Evolutionary conservation across 2,888 invertebrate genomes (phyloP).

Genomic region (Bugulina stolonifera): DNA sequence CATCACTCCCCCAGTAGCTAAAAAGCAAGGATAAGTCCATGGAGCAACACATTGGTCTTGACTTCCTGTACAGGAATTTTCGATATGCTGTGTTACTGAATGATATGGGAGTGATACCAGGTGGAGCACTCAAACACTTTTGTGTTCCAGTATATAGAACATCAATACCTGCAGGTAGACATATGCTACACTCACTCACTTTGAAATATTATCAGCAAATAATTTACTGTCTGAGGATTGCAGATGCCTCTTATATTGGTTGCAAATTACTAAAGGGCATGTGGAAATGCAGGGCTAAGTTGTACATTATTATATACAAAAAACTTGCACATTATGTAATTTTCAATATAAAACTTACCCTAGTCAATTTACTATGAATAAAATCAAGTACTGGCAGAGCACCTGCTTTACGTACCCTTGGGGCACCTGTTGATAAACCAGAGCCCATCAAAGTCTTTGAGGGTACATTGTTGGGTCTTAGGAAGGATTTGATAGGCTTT

Average conservation of each 20-base stretch:
- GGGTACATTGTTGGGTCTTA: too few species aligned
- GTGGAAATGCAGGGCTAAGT: too few species aligned
- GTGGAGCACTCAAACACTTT: slow-evolving; percentile 70
- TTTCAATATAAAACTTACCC: too few species aligned
- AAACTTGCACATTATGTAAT: too few species aligned
- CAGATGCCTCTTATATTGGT: too few species aligned
- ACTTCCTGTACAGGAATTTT: slow-evolving; percentile 59
- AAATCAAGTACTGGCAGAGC: slow-evolving; percentile 66
- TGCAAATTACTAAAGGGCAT: too few species aligned
- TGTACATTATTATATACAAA: too few species aligned
- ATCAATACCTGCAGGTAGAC: slow-evolving; percentile 62
- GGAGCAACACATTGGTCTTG: slow-evolving; percentile 62
- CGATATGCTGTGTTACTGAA: slow-evolving; percentile 66
- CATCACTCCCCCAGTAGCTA: slow-evolving; percentile 71
- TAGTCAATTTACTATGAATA: slow-evolving; percentile 66
- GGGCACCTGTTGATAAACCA: slow-evolving; percentile 69
- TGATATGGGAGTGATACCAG: slow-evolving; percentile 72
- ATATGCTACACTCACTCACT: too few species aligned
- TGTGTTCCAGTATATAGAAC: slow-evolving; percentile 71
- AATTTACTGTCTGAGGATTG: too few species aligned
- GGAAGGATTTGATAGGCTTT: slow-evolving; percentile 40
- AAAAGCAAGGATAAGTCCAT: slow-evolving; percentile 68
- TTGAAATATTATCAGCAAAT: too few species aligned
- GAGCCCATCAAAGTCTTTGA: slow-evolving; percentile 67
- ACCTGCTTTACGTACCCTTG: slow-evolving; percentile 62